These are phyloP conservation scores for Jacana jacana DNA, from an alignment of 2,113 vertebrate genomes.

Conservation along the genomic window DNA sequence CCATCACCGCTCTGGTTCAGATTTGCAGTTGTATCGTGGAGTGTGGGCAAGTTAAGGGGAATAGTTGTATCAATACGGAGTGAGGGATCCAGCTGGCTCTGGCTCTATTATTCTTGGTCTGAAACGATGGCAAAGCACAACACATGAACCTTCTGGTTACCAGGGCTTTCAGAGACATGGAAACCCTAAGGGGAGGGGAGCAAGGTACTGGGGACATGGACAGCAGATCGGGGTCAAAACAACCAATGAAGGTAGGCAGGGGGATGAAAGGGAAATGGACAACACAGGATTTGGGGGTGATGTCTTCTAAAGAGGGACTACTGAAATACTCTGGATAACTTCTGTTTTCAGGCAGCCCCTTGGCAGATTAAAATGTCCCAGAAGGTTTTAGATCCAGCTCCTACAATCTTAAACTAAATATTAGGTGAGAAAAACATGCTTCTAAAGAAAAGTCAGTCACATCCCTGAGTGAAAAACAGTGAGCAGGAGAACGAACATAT, in stretches of 20 bases:
- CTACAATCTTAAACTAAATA: slow-evolving; percentile 49
- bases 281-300: background rate
- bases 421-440: slow-evolving; percentile 57
- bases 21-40: slow-evolving; percentile 35
- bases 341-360: slow-evolving; percentile 22
- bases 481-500: background rate
- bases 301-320: background rate
- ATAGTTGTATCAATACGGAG: slow-evolving; percentile 57
- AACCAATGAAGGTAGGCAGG: background rate
- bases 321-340: background rate
- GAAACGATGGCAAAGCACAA: slow-evolving; percentile 36
- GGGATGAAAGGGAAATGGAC: background rate
- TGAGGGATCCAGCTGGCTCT: slow-evolving; percentile 48
- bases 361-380: slow-evolving; percentile 46
- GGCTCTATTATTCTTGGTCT: slow-evolving; percentile 61
- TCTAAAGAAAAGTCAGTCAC: slow-evolving; percentile 41
- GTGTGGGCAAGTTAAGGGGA: slow-evolving; percentile 52
- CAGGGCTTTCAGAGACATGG: slow-evolving; percentile 18
- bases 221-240: background rate
- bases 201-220: fast-evolving
- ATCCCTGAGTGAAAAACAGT: slow-evolving; percentile 36
- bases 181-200: background rate
- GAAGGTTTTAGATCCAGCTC: slow-evolving; percentile 44
- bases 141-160: slow-evolving; percentile 58
- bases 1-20: background rate